Evolutionary conservation across 2,113 vertebrate species (phyloP).

Genomic region (Tetrax tetrax): DNA sequence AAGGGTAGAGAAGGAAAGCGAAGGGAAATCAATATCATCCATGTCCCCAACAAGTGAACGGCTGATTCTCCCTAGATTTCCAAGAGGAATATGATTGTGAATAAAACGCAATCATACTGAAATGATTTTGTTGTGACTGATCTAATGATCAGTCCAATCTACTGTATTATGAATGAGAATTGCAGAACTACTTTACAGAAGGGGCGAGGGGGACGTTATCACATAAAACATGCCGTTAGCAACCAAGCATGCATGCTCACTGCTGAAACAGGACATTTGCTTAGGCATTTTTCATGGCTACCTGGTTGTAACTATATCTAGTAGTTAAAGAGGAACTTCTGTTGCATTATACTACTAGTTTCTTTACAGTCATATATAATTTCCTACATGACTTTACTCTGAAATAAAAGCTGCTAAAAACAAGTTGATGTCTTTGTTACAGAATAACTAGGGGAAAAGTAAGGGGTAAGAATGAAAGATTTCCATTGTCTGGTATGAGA

Average conservation of each 20-base stretch:
- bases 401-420: background rate
- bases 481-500: background rate
- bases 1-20: background rate
- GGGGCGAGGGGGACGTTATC: background rate
- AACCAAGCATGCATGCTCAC: background rate
- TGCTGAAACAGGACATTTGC: background rate
- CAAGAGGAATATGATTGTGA: slow-evolving; percentile 8
- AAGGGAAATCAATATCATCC: slow-evolving; percentile 12
- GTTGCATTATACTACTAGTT: background rate
- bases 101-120: slow-evolving; percentile 52
- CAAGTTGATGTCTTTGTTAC: background rate
- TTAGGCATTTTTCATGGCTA: background rate
- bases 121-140: slow-evolving; percentile 49
- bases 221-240: background rate
- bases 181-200: slow-evolving; percentile 45
- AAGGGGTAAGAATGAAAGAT: background rate
- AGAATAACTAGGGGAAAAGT: background rate
- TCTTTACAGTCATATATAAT: background rate
- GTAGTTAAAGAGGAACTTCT: background rate
- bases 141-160: slow-evolving; percentile 27
- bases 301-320: background rate
- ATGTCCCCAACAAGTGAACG: slow-evolving; percentile 23
- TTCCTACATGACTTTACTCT: background rate
- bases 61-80: slow-evolving; percentile 51
- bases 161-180: slow-evolving; percentile 12